A percentile compares a stretch with the other conserved stretches of the same genome.
phyloP scores from a whole-genome alignment of 2,797 vertebrate genomes.

The Halcyon chelicuti region DNA sequence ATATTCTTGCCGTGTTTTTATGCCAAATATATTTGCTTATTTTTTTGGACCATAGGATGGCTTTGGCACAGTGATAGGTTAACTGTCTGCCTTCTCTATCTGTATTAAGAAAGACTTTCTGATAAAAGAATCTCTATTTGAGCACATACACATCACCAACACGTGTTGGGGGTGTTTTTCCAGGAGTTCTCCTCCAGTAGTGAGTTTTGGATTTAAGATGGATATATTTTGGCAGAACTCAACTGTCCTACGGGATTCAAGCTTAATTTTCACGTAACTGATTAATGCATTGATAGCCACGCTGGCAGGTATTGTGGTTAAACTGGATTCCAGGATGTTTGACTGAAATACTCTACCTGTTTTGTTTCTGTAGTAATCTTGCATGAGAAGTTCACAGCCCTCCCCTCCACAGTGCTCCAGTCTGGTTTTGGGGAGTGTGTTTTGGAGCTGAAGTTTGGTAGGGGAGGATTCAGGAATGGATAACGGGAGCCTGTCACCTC shows the following conservation, averaged over 20 bases:
- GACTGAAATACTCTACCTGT: background rate
- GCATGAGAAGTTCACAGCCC: background rate
- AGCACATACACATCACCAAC: background rate
- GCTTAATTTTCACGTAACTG: slow-evolving; percentile 21
- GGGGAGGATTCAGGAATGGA: background rate
- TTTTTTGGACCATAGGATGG: background rate
- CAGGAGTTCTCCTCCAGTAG: background rate
- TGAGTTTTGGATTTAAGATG: background rate
- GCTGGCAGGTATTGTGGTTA: slow-evolving; percentile 17
- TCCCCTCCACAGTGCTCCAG: background rate
- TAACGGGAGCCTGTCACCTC: background rate
- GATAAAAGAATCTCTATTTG: background rate
- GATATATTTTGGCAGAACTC: background rate
- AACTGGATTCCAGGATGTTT: slow-evolving; percentile 8
- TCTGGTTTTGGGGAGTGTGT: background rate
- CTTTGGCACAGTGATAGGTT: background rate
- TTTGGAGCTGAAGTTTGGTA: background rate
- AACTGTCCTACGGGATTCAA: background rate
- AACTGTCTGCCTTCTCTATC: background rate
- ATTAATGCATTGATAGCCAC: background rate
- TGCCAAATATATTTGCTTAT: background rate
- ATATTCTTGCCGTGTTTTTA: background rate
- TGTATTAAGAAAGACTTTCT: background rate
- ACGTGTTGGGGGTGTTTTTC: background rate
- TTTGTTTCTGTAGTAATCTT: background rate